A percentile compares a stretch with the other conserved stretches of the same genome.
phyloP scores from a whole-genome alignment of 2,113 vertebrate species.

The Clarias macrocephalus region DNA sequence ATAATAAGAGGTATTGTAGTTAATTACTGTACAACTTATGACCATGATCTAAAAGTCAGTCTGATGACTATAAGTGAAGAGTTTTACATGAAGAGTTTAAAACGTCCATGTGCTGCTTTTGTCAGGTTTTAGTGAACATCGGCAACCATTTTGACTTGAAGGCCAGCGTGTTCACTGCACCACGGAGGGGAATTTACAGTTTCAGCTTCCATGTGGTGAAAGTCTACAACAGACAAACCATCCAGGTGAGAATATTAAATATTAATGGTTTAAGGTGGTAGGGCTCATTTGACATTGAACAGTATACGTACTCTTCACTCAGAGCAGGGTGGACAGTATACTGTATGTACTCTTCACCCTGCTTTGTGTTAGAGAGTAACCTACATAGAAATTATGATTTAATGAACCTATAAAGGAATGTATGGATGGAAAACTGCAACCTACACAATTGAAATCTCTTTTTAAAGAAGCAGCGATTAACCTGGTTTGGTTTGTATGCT shows the following conservation, averaged over 20 bases:
- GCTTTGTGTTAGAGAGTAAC: not conserved
- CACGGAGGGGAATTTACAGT: slow-evolving; percentile 97
- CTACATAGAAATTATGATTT: not conserved
- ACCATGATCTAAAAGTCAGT: not conserved
- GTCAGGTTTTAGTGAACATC: slow-evolving; percentile 96
- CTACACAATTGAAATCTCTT: not conserved
- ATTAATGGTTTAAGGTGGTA: not conserved
- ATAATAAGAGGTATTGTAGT: not conserved
- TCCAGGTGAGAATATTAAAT: slow-evolving; percentile 84
- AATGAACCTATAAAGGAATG: not conserved
- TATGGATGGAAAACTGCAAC: not conserved
- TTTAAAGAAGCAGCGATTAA: not conserved
- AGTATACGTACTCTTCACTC: not conserved
- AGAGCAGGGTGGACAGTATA: no score
- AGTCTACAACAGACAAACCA: slow-evolving; percentile 99
- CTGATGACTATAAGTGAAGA: not conserved
- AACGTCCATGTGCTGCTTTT: slow-evolving; percentile 35
- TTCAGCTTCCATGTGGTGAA: slow-evolving; percentile 99
- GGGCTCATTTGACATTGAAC: not conserved
- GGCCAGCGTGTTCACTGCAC: slow-evolving; percentile 95
- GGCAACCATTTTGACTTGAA: slow-evolving; percentile 98
- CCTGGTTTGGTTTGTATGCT: not conserved
- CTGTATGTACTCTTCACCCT: not conserved
- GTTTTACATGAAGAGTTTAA: not conserved
- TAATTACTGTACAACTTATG: not conserved